Conservation (phyloP, 92 coral and sea anemone genomes). For the Phenganax marumi region DNA sequence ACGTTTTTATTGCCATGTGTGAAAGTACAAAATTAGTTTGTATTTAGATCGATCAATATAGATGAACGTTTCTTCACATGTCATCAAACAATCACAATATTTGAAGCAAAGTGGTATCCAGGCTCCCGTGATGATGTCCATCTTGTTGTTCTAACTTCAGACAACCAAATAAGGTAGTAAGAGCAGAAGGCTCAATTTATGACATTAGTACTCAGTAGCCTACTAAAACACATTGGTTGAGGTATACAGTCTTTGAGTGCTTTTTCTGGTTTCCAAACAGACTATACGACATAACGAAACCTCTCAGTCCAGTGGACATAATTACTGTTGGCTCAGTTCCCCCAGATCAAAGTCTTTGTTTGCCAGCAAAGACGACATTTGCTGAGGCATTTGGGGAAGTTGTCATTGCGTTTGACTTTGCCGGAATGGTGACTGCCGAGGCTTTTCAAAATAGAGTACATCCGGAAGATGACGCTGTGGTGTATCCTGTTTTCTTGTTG, state of each 20-base stretch:
- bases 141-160: constrained; percentile 82
- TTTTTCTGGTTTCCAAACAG: constrained; percentile 39
- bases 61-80: constrained; percentile 85
- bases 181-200: background rate
- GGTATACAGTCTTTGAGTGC: too few relatives aligned
- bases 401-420: constrained; percentile 89
- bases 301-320: constrained; percentile 70
- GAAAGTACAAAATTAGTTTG: background rate
- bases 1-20: too few relatives aligned
- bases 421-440: constrained; percentile 60
- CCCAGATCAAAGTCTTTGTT: constrained; percentile 51
- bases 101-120: constrained; percentile 94
- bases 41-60: constrained; percentile 67
- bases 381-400: constrained; percentile 96
- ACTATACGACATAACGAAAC: constrained; percentile 71
- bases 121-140: constrained; percentile 78
- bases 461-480: constrained; percentile 45
- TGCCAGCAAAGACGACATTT: constrained; percentile 69
- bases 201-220: background rate
- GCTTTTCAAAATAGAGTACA: constrained; percentile 28
- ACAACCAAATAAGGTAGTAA: constrained; percentile 77
- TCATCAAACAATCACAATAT: constrained; percentile 63
- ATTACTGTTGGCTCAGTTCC: constrained; percentile 64
- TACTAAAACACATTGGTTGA: background rate
- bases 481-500: constrained; percentile 75